Evolutionary conservation across 2,797 vertebrate species (phyloP).

Genomic region (Serranus cabrilla): DNA sequence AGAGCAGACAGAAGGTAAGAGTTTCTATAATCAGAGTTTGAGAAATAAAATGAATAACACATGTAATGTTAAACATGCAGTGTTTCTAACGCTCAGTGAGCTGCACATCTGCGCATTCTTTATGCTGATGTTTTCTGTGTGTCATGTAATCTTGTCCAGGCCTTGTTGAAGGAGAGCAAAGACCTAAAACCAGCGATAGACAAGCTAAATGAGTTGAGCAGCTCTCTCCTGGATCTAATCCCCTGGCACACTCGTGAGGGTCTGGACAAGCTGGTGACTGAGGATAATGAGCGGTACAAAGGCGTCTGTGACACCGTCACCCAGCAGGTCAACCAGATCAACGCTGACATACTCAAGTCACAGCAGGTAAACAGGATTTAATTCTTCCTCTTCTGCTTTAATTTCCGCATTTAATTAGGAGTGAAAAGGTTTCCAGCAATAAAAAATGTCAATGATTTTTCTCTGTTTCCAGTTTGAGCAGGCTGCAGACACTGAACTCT

Average conservation of each 20-base stretch:
- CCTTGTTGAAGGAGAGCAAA: slow-evolving; percentile 90
- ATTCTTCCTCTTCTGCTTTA: not conserved
- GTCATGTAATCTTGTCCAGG: slow-evolving; percentile 77
- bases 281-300: slow-evolving; percentile 93
- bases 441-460: not conserved
- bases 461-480: slow-evolving; percentile 92
- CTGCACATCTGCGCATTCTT: not conserved
- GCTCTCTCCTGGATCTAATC: slow-evolving; percentile 93
- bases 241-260: slow-evolving; percentile 96
- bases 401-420: not conserved
- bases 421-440: not conserved
- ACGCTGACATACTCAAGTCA: slow-evolving; percentile 92
- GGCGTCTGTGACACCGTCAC: slow-evolving; percentile 87
- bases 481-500: slow-evolving; percentile 91
- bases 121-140: slow-evolving; percentile 2
- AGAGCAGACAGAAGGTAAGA: slow-evolving; percentile 92
- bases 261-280: slow-evolving; percentile 92
- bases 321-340: slow-evolving; percentile 93
- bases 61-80: not conserved
- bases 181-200: slow-evolving; percentile 89
- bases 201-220: slow-evolving; percentile 93
- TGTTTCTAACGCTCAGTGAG: not conserved
- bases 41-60: slow-evolving; percentile 5
- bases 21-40: not conserved
- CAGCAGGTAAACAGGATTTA: slow-evolving; percentile 90